Evolutionary conservation across 2,888 invertebrate species (phyloP).

Genomic region (Drosophila hamatofila): DNA sequence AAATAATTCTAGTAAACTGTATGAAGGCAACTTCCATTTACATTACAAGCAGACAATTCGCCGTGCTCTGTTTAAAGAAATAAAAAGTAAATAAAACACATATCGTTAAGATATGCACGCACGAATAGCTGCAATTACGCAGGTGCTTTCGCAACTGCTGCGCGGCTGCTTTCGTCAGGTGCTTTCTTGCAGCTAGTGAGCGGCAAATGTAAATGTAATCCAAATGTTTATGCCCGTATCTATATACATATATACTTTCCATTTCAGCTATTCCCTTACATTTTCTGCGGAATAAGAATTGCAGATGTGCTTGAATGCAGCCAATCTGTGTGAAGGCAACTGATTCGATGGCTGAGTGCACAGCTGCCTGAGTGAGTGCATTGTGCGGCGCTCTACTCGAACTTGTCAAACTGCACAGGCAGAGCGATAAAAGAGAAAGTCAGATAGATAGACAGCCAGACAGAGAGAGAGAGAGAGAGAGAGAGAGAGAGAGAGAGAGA

Average conservation of each 20-base stretch:
- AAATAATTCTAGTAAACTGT: background rate
- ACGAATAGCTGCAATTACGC: constrained; percentile 37
- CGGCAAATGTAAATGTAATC: constrained; percentile 30
- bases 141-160: constrained; percentile 17
- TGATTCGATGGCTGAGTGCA: constrained; percentile 46
- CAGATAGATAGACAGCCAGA: background rate
- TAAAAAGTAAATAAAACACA: background rate
- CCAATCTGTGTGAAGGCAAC: constrained; percentile 44
- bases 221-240: constrained; percentile 15
- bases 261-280: constrained; percentile 21
- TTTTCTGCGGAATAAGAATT: constrained; percentile 29
- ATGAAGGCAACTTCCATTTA: too few species aligned
- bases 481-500: background rate
- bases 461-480: too few species aligned
- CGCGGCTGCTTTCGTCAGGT: too few species aligned
- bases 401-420: constrained; percentile 10
- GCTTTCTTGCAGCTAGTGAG: background rate
- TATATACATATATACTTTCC: constrained; percentile 1
- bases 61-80: too few species aligned
- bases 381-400: constrained; percentile 23
- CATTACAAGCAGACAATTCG: too few species aligned
- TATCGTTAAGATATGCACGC: constrained; percentile 26
- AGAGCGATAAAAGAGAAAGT: background rate
- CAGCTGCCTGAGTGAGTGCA: constrained; percentile 21
- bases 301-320: constrained; percentile 51